A percentile compares a stretch with the other conserved stretches of the same genome.
phyloP scores from a whole-genome alignment of 1,140 invertebrate genomes.

The Drosophila miranda region DNA sequence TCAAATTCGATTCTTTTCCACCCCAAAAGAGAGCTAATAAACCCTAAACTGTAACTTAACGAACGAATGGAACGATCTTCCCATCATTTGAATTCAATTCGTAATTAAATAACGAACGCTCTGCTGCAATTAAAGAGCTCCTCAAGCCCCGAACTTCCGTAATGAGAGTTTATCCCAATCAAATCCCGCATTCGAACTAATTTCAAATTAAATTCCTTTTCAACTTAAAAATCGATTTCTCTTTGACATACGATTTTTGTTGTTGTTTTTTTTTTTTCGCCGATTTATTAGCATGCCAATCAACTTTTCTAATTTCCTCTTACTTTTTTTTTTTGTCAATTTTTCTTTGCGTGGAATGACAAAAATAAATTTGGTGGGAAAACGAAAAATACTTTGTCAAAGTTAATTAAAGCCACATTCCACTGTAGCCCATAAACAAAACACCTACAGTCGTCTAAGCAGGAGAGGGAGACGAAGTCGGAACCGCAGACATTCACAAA shows the following conservation, averaged over 20 bases:
- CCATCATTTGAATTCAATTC: too few species aligned
- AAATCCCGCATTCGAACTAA: too few species aligned
- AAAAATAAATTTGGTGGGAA: conserved; percentile 28
- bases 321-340: conserved; percentile 19
- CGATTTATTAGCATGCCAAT: conserved; percentile 30
- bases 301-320: background rate
- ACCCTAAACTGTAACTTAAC: background rate
- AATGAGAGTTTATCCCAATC: too few species aligned
- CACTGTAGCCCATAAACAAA: conserved; percentile 53
- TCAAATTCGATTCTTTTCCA: too few species aligned
- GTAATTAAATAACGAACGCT: too few species aligned
- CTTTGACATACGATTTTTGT: conserved; percentile 4
- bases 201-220: conserved; percentile 5
- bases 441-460: conserved; percentile 44
- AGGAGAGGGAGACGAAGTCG: conserved; percentile 8
- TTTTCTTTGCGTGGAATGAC: conserved; percentile 2
- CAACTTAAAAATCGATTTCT: conserved; percentile 24
- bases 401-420: conserved; percentile 62
- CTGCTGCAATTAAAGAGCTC: background rate
- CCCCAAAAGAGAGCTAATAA: background rate
- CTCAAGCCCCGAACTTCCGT: too few species aligned
- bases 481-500: conserved; percentile 34
- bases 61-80: too few species aligned
- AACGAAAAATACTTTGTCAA: conserved; percentile 27
- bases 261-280: background rate